Evolutionary conservation across 2,113 vertebrate genomes (phyloP).

Genomic region (Scopus umbretta): DNA sequence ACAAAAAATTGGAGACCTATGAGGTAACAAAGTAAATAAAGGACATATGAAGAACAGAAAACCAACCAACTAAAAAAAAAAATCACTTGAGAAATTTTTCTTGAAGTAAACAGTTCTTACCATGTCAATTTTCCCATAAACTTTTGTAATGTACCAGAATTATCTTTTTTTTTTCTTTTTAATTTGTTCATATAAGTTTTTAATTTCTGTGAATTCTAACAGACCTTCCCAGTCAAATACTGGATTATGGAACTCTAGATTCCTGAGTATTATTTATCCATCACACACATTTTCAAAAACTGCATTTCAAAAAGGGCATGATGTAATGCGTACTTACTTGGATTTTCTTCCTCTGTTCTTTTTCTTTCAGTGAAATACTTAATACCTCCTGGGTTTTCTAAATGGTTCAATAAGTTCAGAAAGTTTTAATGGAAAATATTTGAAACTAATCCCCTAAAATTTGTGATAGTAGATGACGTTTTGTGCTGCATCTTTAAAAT

Average conservation of each 20-base stretch:
- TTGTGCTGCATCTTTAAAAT: neutral
- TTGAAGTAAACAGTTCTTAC: neutral
- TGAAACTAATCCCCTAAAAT: neutral
- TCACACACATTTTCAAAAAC: neutral
- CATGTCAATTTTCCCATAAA: neutral
- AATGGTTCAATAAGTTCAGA: neutral
- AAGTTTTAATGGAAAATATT: neutral
- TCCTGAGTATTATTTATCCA: neutral
- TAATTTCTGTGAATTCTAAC: neutral
- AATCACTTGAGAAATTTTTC: neutral
- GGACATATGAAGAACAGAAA: neutral
- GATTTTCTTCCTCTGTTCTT: neutral
- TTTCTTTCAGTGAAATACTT: neutral
- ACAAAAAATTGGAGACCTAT: neutral
- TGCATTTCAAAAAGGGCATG: neutral
- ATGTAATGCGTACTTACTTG: neutral
- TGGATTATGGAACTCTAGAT: neutral
- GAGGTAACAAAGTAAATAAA: neutral
- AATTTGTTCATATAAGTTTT: neutral
- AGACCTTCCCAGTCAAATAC: neutral
- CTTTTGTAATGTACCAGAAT: neutral
- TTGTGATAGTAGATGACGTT: fast-evolving
- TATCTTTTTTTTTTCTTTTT: neutral
- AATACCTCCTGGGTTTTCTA: neutral
- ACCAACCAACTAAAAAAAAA: neutral